Evolutionary conservation across 23 tunicate genomes (phyloP).

Genomic region (Phallusia fumigata): DNA sequence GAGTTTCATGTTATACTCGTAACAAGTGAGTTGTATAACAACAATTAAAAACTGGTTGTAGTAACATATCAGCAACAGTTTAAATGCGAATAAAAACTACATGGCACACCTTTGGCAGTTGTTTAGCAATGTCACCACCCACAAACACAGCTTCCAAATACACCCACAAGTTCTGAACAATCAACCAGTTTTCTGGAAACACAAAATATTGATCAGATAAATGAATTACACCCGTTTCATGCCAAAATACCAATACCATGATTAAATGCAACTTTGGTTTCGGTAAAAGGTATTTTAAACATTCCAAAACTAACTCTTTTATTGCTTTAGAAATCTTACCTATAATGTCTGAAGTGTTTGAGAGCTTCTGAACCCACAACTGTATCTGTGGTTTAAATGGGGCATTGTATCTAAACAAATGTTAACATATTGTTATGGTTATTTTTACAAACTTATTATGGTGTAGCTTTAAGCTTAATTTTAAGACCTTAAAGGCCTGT

Average conservation of each 20-base stretch:
- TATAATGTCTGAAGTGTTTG: constrained; percentile 92
- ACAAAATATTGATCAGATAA: not conserved
- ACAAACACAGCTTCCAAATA: constrained; percentile 99
- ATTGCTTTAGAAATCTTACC: constrained; percentile 36
- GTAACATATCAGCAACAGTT: too few species aligned
- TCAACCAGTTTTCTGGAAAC: constrained; percentile 91
- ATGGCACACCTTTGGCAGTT: constrained; percentile 71
- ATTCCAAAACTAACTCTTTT: constrained; percentile 8
- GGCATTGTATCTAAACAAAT: constrained; percentile 74
- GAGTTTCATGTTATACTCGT: too few species aligned
- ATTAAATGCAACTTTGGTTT: not conserved
- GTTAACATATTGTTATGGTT: not conserved
- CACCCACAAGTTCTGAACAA: constrained; percentile 98
- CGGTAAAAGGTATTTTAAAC: not conserved
- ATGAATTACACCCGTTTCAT: too few species aligned
- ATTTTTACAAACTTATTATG: not conserved
- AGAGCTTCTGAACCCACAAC: constrained; percentile 93
- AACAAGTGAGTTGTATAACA: too few species aligned
- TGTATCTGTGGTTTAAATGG: constrained; percentile 94
- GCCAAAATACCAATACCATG: not conserved
- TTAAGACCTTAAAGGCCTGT: not conserved
- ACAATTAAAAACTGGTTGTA: too few species aligned
- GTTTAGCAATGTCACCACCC: constrained; percentile 99
- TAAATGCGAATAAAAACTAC: too few species aligned
- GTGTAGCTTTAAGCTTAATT: not conserved